A percentile compares a stretch with the other conserved stretches of the same genome.
Evolutionary conservation across 2,888 invertebrate genomes (phyloP).

Genomic region (Furcula furcula): DNA sequence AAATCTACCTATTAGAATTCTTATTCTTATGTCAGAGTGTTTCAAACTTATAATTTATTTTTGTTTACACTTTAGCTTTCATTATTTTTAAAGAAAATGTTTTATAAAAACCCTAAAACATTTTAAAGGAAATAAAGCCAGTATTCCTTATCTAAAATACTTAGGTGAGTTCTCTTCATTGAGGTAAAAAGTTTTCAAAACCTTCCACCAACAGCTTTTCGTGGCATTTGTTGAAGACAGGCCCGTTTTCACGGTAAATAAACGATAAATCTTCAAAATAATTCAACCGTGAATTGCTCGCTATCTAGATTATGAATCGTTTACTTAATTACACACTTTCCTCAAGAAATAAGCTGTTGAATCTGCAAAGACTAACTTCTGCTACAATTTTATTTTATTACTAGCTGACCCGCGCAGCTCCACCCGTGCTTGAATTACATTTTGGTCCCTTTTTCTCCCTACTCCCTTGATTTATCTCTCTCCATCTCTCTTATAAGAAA

Average conservation of each 20-base stretch:
- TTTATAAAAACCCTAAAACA: background rate
- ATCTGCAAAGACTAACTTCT: background rate
- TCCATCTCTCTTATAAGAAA: no score
- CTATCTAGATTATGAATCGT: constrained; percentile 2
- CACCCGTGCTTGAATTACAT: no score
- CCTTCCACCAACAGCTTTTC: background rate
- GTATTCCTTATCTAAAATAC: background rate
- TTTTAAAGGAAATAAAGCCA: background rate
- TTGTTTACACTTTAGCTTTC: no score
- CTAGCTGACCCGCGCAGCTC: no score
- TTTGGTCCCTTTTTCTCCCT: no score
- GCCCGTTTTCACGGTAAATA: background rate
- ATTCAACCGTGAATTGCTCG: background rate
- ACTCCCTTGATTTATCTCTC: no score
- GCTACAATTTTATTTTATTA: no score
- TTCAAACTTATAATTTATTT: no score
- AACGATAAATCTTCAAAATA: constrained; percentile 1
- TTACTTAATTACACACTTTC: background rate
- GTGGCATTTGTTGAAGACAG: background rate
- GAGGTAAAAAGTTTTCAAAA: background rate
- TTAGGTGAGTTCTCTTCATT: background rate
- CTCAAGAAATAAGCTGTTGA: background rate
- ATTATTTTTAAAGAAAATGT: no score
- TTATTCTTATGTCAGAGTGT: no score
- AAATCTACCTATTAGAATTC: no score